Conservation (phyloP, 2,797 vertebrate species). For the Threskiornis aethiopicus region DNA sequence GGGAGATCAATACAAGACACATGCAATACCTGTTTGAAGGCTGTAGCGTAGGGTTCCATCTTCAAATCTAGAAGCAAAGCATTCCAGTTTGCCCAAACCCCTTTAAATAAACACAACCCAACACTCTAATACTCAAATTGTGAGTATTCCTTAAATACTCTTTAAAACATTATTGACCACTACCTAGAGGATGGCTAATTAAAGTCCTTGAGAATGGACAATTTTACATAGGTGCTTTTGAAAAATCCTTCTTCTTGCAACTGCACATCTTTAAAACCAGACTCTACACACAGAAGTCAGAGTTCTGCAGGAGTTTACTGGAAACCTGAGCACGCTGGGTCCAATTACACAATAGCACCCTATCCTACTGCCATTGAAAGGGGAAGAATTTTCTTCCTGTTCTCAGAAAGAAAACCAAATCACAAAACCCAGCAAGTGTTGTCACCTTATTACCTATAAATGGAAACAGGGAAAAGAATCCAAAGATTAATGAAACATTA, state of each 20-base stretch:
- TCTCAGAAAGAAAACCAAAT: not conserved
- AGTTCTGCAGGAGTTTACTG: not conserved
- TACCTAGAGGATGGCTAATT: not conserved
- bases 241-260: not conserved
- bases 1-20: not conserved
- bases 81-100: not conserved
- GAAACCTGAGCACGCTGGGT: not conserved
- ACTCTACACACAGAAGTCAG: not conserved
- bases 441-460: not conserved
- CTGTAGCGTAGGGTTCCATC: not conserved
- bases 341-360: not conserved
- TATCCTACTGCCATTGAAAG: not conserved
- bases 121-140: too few species aligned
- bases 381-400: not conserved
- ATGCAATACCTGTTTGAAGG: not conserved
- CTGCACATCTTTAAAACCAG: not conserved
- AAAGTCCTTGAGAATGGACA: not conserved
- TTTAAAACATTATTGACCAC: not conserved
- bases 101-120: not conserved
- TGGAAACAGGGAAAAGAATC: not conserved
- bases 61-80: not conserved
- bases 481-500: not conserved
- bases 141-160: not conserved
- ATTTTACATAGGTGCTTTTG: not conserved
- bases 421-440: not conserved